A percentile compares a stretch with the other conserved stretches of the same genome.
phyloP scores from a whole-genome alignment of 1,140 invertebrate species.

The Drosophila pectinifera region DNA sequence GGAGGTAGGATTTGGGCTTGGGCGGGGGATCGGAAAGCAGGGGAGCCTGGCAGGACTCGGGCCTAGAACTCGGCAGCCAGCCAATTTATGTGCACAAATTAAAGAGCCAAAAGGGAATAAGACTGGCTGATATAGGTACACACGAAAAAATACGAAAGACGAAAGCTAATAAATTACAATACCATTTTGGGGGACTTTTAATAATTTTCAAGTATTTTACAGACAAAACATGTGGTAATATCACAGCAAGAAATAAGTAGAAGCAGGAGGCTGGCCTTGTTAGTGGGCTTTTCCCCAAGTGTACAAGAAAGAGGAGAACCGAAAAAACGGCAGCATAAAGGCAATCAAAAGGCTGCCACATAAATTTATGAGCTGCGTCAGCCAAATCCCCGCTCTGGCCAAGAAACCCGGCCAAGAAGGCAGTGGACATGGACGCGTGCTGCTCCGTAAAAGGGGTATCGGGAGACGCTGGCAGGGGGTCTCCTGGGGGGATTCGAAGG shows the following conservation, averaged over 20 bases:
- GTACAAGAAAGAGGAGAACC: not conserved
- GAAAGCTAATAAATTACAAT: too few relatives aligned
- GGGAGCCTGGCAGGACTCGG: slow-evolving; percentile 1
- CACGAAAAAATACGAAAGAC: not conserved
- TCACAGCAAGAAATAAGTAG: too few relatives aligned
- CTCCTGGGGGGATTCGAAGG: slow-evolving; percentile 1
- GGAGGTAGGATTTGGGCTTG: slow-evolving; percentile 7
- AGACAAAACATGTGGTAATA: too few relatives aligned
- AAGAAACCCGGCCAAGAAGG: not conserved
- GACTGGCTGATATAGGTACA: slow-evolving; percentile 2
- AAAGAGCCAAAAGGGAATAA: slow-evolving; percentile 32
- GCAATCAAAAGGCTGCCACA: slow-evolving; percentile 75
- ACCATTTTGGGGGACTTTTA: too few relatives aligned
- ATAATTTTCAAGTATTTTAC: too few relatives aligned
- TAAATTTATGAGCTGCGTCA: slow-evolving; percentile 74
- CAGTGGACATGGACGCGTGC: slow-evolving; percentile 38
- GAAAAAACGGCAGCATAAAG: slow-evolving; percentile 50
- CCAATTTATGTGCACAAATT: slow-evolving; percentile 76
- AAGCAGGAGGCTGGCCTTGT: too few relatives aligned
- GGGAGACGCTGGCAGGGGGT: not conserved
- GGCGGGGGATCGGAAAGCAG: slow-evolving; percentile 1
- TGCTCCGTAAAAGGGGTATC: slow-evolving; percentile 40
- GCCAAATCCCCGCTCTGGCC: slow-evolving; percentile 60
- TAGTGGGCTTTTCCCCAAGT: not conserved
- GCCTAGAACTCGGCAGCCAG: slow-evolving; percentile 48